phyloP scores from a whole-genome alignment of 2,113 vertebrate species.

The Albula goreensis region DNA sequence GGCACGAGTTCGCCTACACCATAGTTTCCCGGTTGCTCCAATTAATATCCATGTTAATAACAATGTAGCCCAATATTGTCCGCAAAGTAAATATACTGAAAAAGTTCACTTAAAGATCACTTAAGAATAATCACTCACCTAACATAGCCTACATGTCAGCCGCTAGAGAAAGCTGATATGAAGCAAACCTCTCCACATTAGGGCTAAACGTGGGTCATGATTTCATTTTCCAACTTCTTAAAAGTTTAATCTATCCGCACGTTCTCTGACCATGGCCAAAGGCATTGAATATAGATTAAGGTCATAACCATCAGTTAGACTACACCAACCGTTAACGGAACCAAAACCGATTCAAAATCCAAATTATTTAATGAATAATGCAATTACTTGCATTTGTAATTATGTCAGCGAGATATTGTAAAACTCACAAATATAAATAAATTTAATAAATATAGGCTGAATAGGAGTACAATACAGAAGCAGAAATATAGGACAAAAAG shows the following conservation, averaged over 20 bases:
- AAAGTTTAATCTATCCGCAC: not conserved
- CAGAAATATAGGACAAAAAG: too few species aligned
- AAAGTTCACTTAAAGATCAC: too few species aligned
- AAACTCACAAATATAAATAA: not conserved
- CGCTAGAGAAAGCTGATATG: too few species aligned
- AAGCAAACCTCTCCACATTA: too few species aligned
- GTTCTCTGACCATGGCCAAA: not conserved
- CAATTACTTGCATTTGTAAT: not conserved
- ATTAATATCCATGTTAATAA: not conserved
- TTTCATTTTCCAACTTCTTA: too few species aligned
- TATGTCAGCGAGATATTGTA: not conserved
- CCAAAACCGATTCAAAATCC: not conserved
- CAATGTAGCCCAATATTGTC: too few species aligned
- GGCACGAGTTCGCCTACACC: too few species aligned
- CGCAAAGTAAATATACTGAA: too few species aligned
- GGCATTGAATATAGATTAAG: not conserved
- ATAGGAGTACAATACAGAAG: too few species aligned
- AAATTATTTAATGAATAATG: conserved; percentile 9
- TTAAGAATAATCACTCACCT: too few species aligned
- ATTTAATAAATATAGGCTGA: not conserved
- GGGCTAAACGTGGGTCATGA: too few species aligned
- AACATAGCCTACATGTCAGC: too few species aligned
- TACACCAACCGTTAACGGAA: not conserved
- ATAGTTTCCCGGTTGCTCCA: not conserved
- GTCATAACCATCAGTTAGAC: not conserved